Evolutionary conservation across 2,797 vertebrate genomes (phyloP), one percentile per base, ranked within the genome.

Genomic region (Naso thynnoides): DNA sequence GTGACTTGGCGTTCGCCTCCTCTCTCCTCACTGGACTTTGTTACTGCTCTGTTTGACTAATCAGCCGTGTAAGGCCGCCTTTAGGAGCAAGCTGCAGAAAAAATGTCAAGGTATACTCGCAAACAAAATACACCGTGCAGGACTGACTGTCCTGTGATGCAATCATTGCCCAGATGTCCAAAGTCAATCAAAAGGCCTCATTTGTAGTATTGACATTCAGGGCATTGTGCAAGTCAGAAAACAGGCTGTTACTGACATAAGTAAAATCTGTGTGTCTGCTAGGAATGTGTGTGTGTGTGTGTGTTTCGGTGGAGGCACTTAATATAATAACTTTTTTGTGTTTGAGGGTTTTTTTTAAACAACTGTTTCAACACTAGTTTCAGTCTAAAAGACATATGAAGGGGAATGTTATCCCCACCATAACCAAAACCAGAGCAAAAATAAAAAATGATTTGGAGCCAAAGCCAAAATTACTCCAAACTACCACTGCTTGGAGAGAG

Each of bases 1-100:
- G 11, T 11, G 4, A 47, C 24, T 53, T 39, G 1, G 39, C 72
- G 44, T 41, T 36, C 21, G 39, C 21, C 42, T 64, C 15, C 33
- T 77, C 53, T 63, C 24, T 64, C 18, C 54, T 52, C 19, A 59
- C 29, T 66, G 55, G 58, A 82, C 79, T 81, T 86, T 74, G 72
- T 44, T 26, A 57, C 53, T 7, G 14, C 70, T 79, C 21, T 60
- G 55, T 79, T 75, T 64, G 56, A 78, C 21, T 23, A 23, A 29
- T 65, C 54, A 60, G n/a, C 69, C 27, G 18, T 27, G 59, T n/a
- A 45, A 61, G 14, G 31, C 23, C 29, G 50, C 50, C 23, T 62
- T 66, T 52, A 42, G 29, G 54, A 54, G 44, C 10, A 33, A 39
- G n/a, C 57, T n/a, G n/a, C 5, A 5, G 42, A 49, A 67, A 71